phyloP scores from a whole-genome alignment of 23 tunicate species.

The Ciona savignyi region DNA sequence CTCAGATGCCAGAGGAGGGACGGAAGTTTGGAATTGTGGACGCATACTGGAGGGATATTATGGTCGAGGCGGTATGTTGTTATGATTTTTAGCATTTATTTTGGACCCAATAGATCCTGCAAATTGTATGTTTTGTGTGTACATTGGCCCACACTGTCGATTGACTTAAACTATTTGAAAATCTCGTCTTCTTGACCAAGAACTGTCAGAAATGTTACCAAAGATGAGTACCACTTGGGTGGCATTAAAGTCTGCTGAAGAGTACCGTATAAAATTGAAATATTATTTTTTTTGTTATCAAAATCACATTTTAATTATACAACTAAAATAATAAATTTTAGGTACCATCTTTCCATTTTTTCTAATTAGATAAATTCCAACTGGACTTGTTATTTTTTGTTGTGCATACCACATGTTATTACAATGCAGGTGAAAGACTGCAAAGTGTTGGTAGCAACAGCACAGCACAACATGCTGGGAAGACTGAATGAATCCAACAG shows the following conservation, averaged over 20 bases:
- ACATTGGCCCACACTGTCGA: no score
- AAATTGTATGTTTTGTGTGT: not conserved
- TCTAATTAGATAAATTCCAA: not conserved
- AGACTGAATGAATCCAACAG: conserved; percentile 70
- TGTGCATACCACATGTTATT: no score
- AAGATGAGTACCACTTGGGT: no score
- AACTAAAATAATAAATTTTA: no score
- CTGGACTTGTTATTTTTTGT: not conserved
- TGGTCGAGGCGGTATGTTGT: conserved; percentile 58
- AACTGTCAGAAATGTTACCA: no score
- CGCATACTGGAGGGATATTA: conserved; percentile 86
- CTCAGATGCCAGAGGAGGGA: conserved; percentile 99
- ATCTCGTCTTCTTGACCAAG: no score
- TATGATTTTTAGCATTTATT: not conserved
- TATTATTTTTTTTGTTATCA: no score
- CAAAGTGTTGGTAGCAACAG: conserved; percentile 89
- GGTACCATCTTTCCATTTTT: not conserved
- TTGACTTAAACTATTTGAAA: no score
- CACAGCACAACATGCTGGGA: conserved; percentile 86
- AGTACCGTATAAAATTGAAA: no score
- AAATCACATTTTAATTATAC: no score
- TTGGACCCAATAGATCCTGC: not conserved
- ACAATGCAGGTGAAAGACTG: conserved; percentile 59
- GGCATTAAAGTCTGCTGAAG: no score
- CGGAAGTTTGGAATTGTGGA: conserved; percentile 96